phyloP scores from a whole-genome alignment of 2,797 vertebrate species.

The Enteromius argenteus region DNA sequence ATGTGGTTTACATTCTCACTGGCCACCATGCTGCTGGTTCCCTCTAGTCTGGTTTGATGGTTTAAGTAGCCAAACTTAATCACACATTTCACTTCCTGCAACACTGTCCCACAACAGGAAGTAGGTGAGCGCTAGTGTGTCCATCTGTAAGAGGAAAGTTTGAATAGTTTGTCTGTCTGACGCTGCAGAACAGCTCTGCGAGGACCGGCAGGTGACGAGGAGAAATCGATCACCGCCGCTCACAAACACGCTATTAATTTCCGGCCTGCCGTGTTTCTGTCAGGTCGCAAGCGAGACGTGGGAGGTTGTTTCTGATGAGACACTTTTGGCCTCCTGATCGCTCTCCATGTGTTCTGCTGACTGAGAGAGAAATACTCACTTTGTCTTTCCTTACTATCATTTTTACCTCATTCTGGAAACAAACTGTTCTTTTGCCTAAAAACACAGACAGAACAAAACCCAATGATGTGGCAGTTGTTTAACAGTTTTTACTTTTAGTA shows the following conservation, averaged over 20 bases:
- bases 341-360: slow-evolving; percentile 72
- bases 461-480: background rate
- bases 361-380: slow-evolving; percentile 31
- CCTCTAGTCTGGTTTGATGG: background rate
- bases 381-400: background rate
- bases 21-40: background rate
- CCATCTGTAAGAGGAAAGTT: slow-evolving; percentile 10
- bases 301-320: slow-evolving; percentile 68
- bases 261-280: slow-evolving; percentile 65
- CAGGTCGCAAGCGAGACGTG: slow-evolving; percentile 59
- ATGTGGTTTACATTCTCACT: background rate
- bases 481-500: background rate
- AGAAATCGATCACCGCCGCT: slow-evolving; percentile 62
- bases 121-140: background rate
- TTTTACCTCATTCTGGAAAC: background rate
- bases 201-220: slow-evolving; percentile 65
- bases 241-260: slow-evolving; percentile 63
- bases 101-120: background rate
- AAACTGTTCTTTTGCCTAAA: background rate
- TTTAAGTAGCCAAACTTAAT: background rate
- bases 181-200: slow-evolving; percentile 38
- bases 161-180: slow-evolving; percentile 46
- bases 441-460: background rate
- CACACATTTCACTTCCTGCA: no score
- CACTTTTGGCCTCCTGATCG: slow-evolving; percentile 24